A percentile compares a stretch with the other conserved stretches of the same genome.
phyloP scores from a whole-genome alignment of 1,140 invertebrate species.

The Drosophila kanapiae region DNA sequence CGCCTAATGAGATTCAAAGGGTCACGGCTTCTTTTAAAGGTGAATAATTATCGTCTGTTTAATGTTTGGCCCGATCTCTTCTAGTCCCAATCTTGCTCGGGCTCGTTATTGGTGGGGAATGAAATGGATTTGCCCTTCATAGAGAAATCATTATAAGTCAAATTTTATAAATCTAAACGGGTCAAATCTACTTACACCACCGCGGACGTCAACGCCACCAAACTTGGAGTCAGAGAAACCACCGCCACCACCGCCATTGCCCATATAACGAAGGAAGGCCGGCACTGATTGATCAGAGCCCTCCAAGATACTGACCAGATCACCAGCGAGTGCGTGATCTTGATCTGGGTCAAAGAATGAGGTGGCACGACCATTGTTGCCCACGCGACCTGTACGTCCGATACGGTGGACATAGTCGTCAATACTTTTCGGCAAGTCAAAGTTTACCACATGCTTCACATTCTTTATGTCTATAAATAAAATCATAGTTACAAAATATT shows the following conservation, averaged over 20 bases:
- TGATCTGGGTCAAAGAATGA: slow-evolving; percentile 92
- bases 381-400: slow-evolving; percentile 96
- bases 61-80: not conserved
- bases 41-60: not conserved
- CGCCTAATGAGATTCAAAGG: not conserved
- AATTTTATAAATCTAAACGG: not conserved
- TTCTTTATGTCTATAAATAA: slow-evolving; percentile 85
- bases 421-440: slow-evolving; percentile 93
- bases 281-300: slow-evolving; percentile 89
- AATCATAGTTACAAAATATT: too few relatives aligned
- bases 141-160: not conserved
- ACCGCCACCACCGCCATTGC: slow-evolving; percentile 73
- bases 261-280: slow-evolving; percentile 86
- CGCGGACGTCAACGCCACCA: slow-evolving; percentile 87
- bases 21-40: not conserved
- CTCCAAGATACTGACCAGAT: slow-evolving; percentile 90
- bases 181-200: slow-evolving; percentile 54
- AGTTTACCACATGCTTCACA: slow-evolving; percentile 96
- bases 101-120: slow-evolving; percentile 22
- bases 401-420: slow-evolving; percentile 98
- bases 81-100: slow-evolving; percentile 55
- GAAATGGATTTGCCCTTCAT: slow-evolving; percentile 16
- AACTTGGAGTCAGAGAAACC: slow-evolving; percentile 69
- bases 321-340: slow-evolving; percentile 88
- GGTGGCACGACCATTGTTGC: slow-evolving; percentile 95